These are phyloP conservation scores for Cryptocephalus primarius DNA, from an alignment of 2,888 invertebrate species.

Conservation along the genomic window DNA sequence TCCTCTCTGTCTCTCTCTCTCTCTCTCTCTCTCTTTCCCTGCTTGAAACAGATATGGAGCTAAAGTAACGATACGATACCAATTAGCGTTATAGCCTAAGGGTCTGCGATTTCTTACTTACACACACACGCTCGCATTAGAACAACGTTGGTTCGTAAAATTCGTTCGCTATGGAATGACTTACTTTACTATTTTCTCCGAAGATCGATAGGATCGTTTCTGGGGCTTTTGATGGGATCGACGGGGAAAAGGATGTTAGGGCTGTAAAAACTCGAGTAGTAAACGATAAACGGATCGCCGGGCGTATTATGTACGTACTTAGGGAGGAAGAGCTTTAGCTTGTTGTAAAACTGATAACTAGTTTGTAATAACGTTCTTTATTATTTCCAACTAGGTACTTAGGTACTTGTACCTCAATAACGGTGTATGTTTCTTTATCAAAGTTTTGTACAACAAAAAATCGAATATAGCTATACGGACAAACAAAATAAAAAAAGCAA, in stretches of 20 bases:
- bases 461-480: too few relatives aligned
- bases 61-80: conserved; percentile 26
- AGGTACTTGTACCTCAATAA: too few relatives aligned
- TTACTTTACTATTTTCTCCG: conserved; percentile 6
- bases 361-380: too few relatives aligned
- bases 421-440: too few relatives aligned
- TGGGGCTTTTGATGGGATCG: neutral
- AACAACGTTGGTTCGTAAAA: conserved; percentile 8
- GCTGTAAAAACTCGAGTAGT: neutral
- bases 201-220: conserved; percentile 3
- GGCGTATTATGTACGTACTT: too few relatives aligned
- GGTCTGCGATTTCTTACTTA: conserved; percentile 8
- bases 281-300: too few relatives aligned
- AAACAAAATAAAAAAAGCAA: too few relatives aligned
- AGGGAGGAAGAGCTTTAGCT: too few relatives aligned
- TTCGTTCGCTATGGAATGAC: conserved; percentile 4
- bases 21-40: conserved; percentile 4
- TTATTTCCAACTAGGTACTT: too few relatives aligned
- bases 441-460: too few relatives aligned
- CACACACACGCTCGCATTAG: conserved; percentile 5
- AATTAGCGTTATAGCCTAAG: conserved; percentile 26
- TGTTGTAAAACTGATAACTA: too few relatives aligned
- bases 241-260: neutral
- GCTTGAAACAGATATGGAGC: conserved; percentile 25
- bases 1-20: too few relatives aligned